Base-by-base conservation (phyloP, 53 echinoderm and acorn worm genomes). In the Arbacia lixula region DNA sequence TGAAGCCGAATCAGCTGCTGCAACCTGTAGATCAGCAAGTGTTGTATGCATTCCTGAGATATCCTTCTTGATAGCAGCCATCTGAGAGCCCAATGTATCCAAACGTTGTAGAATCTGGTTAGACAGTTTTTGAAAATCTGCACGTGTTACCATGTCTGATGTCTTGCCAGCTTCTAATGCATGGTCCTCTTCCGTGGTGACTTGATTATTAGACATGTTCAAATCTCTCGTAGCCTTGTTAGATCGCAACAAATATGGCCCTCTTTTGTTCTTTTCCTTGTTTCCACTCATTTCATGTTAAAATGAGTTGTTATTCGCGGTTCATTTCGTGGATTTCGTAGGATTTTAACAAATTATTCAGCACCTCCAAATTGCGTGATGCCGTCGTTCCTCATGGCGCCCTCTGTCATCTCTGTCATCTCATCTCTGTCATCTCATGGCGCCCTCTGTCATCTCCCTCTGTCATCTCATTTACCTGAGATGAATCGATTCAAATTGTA, bases 31-130 rank as follows among this genome's bases (percentile, higher is more conserved):
- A 36, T 65, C 65, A 12, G 36, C 36, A 65, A 65, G 65, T 9
- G 65, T 65, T 9, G 65, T 3, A 36, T 36, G 36, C 65, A 65
- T 65, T 65, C 16, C 65, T 36, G 36, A n/a, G 21, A 65, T 65
- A 12, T 65, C 65, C 26, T 65, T 65, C 65, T 65, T 36, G 36
- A 65, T 65, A 65, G 65, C 65, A 1, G 65, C 3, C 65, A 65
- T 36, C 6, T 65, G 8, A 65, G 65, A 65, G 65, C 65, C 65
- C 65, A 36, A 65, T 17, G 36, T 36, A 65, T 65, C 65, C 26
- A 65, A 65, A 36, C 65, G 36, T 65, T 65, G 65, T 36, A 36
- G 36, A 65, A 36, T 65, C 12, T 36, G 6, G n/a, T 28, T 65
- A 65, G 65, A 65, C 36, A 65, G 1, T 26, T 25, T 2, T 17